A percentile compares a stretch with the other conserved stretches of the same genome.
Evolutionary conservation across 64 coral and sea anemone species (phyloP).

Genomic region (Orbicella faveolata): DNA sequence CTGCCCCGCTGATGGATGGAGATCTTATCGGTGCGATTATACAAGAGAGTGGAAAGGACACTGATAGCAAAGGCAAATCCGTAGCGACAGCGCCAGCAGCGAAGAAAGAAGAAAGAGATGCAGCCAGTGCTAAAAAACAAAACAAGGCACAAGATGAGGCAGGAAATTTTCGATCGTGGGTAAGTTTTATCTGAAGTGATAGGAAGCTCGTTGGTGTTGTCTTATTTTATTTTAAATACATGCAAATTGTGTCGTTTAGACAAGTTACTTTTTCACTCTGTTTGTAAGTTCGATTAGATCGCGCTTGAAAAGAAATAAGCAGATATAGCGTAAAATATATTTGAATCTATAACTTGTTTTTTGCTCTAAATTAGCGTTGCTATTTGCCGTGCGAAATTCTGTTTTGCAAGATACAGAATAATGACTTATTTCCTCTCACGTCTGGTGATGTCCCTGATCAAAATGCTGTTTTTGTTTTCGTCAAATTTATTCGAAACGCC

Average conservation of each 20-base stretch:
- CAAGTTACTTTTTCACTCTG: background rate
- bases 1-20: slow-evolving; percentile 25
- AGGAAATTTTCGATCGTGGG: background rate
- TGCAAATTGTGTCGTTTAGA: background rate
- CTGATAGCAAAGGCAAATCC: background rate
- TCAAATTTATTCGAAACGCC: too few relatives aligned
- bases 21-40: slow-evolving; percentile 58
- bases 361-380: too few relatives aligned
- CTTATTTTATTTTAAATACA: background rate
- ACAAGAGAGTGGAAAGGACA: background rate
- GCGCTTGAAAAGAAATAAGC: too few relatives aligned
- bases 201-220: background rate
- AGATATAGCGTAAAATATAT: too few relatives aligned
- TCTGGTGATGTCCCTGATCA: too few relatives aligned
- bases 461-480: too few relatives aligned
- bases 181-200: background rate
- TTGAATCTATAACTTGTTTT: too few relatives aligned
- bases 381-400: too few relatives aligned
- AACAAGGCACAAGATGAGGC: background rate
- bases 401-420: too few relatives aligned
- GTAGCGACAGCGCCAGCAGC: background rate
- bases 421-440: too few relatives aligned
- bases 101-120: background rate
- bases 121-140: background rate
- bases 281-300: background rate